Conservation (phyloP, 2,797 vertebrate species). For the Natrix natrix region DNA sequence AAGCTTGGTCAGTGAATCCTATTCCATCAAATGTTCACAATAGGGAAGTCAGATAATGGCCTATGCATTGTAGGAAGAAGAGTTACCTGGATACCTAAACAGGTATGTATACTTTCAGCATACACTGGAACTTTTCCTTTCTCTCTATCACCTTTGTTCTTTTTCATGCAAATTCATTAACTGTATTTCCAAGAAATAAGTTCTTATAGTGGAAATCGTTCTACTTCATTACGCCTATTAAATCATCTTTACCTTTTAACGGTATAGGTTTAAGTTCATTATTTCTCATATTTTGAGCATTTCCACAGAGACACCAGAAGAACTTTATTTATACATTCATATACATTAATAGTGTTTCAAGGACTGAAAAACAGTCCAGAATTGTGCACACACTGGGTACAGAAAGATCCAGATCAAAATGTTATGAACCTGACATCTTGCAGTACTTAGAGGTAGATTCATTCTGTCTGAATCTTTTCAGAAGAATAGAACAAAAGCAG, state of each 20-base stretch:
- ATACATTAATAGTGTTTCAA: background rate
- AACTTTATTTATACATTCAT: background rate
- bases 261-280: background rate
- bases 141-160: background rate
- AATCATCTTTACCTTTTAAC: background rate
- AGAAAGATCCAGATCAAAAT: background rate
- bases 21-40: background rate
- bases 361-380: background rate
- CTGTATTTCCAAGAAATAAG: background rate
- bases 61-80: background rate
- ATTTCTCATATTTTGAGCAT: background rate
- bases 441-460: background rate
- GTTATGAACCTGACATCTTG: background rate
- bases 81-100: background rate
- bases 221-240: background rate
- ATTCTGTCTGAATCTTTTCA: background rate
- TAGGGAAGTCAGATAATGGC: background rate
- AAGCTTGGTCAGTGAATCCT: background rate
- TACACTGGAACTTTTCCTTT: background rate
- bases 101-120: background rate
- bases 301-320: background rate
- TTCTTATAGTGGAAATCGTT: background rate
- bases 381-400: background rate
- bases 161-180: background rate
- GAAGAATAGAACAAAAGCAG: background rate